Conservation (phyloP, 1,140 invertebrate genomes). For the Zaprionus nigranus region DNA sequence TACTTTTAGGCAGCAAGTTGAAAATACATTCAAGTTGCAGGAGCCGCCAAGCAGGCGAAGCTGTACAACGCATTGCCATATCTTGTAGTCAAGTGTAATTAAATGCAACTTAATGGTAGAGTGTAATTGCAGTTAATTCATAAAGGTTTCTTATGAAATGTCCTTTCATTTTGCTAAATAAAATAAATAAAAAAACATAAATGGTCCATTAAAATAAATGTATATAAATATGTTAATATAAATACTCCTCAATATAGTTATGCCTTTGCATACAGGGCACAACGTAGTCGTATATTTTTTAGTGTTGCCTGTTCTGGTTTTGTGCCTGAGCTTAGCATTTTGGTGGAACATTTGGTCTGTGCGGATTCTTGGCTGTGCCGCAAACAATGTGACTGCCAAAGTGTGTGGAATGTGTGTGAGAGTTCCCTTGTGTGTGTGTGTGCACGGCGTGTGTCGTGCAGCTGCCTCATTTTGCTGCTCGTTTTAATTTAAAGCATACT, state of each 20-base stretch:
- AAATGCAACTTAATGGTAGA: neutral
- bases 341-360: slow-evolving; percentile 4
- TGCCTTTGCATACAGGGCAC: neutral
- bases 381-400: neutral
- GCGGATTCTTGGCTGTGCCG: neutral
- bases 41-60: too few relatives aligned
- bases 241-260: too few relatives aligned
- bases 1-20: slow-evolving; percentile 20
- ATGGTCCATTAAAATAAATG: too few relatives aligned
- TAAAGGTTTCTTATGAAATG: too few relatives aligned
- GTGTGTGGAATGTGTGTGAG: slow-evolving; percentile 15
- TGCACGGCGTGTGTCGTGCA: slow-evolving; percentile 36
- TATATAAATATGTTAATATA: too few relatives aligned
- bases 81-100: neutral
- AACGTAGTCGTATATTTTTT: neutral
- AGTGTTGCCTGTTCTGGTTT: neutral
- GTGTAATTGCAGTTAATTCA: neutral
- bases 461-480: slow-evolving; percentile 53
- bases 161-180: too few relatives aligned
- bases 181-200: too few relatives aligned
- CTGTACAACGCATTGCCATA: neutral
- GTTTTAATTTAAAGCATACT: slow-evolving; percentile 62
- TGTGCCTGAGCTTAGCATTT: slow-evolving; percentile 18
- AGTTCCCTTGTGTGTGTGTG: slow-evolving; percentile 11
- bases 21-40: slow-evolving; percentile 33